Percentiles rank a stretch among this genome's conserved stretches.
Evolutionary conservation across 2,888 invertebrate genomes (phyloP).

Genomic region (Arenicola marina): DNA sequence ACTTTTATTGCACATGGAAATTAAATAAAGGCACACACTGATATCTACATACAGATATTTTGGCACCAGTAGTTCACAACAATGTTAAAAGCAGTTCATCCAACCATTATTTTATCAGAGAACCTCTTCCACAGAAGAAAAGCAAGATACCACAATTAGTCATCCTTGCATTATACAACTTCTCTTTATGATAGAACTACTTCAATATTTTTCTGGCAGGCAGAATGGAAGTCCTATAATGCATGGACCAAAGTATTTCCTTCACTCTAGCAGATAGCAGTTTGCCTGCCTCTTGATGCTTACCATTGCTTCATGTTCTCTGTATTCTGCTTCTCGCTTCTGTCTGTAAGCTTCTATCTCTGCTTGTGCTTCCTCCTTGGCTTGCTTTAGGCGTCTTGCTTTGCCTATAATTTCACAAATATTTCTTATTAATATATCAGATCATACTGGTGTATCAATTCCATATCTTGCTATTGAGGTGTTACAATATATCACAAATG

Average conservation of each 20-base stretch:
- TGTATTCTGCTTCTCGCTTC: constrained; percentile 89
- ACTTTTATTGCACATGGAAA: background rate
- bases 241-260: no score
- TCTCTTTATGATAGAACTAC: no score
- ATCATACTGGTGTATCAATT: no score
- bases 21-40: background rate
- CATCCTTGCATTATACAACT: no score
- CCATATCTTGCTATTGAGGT: no score
- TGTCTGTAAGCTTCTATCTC: constrained; percentile 97
- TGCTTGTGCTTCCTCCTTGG: constrained; percentile 98
- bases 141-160: background rate
- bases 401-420: no score
- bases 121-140: background rate
- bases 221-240: no score
- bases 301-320: constrained; percentile 88
- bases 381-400: constrained; percentile 95
- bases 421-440: no score
- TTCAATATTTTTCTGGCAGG: no score
- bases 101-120: background rate
- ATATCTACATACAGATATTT: background rate
- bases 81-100: background rate
- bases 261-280: no score
- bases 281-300: background rate
- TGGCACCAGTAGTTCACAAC: background rate
- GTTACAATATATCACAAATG: no score